These are phyloP conservation scores for Sisor rabdophorus DNA, from an alignment of 2,113 vertebrate genomes.

Conservation along the genomic window DNA sequence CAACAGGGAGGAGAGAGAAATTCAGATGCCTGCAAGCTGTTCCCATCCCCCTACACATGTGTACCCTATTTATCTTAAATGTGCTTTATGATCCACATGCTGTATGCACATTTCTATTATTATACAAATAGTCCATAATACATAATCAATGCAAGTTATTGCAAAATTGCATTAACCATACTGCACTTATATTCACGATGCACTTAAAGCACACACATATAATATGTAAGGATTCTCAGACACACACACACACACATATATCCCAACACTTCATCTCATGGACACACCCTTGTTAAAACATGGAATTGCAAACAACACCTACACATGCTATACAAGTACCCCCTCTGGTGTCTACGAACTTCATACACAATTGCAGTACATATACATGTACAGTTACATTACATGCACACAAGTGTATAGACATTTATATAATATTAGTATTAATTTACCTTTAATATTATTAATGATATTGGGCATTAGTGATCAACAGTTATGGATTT, in stretches of 20 bases:
- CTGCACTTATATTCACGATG: too few species aligned
- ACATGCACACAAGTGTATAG: background rate
- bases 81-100: background rate
- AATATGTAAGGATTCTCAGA: background rate
- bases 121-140: background rate
- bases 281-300: constrained; percentile 22
- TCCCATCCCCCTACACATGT: constrained; percentile 59
- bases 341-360: constrained; percentile 46
- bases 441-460: background rate
- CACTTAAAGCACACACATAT: background rate
- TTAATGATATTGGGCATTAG: background rate
- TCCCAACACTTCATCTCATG: constrained; percentile 2
- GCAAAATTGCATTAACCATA: background rate
- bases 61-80: background rate
- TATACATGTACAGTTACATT: background rate
- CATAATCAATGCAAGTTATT: background rate
- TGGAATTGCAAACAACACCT: constrained; percentile 3
- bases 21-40: constrained; percentile 57
- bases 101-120: background rate
- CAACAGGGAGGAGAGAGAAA: constrained; percentile 37
- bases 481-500: background rate
- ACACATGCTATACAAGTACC: constrained; percentile 40
- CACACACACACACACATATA: constrained; percentile 1
- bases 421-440: background rate
- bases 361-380: constrained; percentile 1